A percentile compares a stretch with the other conserved stretches of the same genome.
phyloP scores from a whole-genome alignment of 2,888 invertebrate species.

The Amaurobius ferox region DNA sequence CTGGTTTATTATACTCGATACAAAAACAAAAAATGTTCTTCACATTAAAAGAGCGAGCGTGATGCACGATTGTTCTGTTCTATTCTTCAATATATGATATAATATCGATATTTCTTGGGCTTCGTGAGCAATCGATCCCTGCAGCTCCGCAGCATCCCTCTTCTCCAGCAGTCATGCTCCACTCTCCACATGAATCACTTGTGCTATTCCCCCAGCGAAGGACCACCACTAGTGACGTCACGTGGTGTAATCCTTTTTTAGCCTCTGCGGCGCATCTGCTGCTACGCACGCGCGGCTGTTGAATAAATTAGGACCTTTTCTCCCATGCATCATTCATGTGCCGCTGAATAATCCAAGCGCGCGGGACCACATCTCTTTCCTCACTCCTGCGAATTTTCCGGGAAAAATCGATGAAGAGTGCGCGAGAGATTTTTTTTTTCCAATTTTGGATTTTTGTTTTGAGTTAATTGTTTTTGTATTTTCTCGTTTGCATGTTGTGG shows the following conservation, averaged over 20 bases:
- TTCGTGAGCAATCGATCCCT: neutral
- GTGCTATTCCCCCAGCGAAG: neutral
- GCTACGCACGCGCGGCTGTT: slow-evolving; percentile 53
- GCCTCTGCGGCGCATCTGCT: slow-evolving; percentile 54
- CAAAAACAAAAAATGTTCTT: too few relatives aligned
- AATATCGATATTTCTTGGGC: too few relatives aligned
- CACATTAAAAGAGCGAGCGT: too few relatives aligned
- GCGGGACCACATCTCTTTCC: slow-evolving; percentile 78
- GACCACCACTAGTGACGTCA: slow-evolving; percentile 9
- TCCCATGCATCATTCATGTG: slow-evolving; percentile 68
- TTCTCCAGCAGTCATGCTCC: slow-evolving; percentile 26
- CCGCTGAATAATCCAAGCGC: slow-evolving; percentile 78
- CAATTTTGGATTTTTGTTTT: too few relatives aligned
- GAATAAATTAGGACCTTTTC: slow-evolving; percentile 55
- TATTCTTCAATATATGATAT: too few relatives aligned
- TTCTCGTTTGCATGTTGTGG: too few relatives aligned
- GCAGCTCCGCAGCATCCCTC: neutral
- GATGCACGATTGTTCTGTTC: too few relatives aligned
- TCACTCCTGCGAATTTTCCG: slow-evolving; percentile 41
- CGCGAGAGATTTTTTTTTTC: slow-evolving; percentile 8
- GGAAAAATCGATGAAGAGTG: slow-evolving; percentile 62
- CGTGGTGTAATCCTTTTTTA: slow-evolving; percentile 56
- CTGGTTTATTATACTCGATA: too few relatives aligned
- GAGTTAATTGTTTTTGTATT: neutral
- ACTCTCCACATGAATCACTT: neutral